Evolutionary conservation across 2,113 vertebrate species (phyloP).

Genomic region (Pollachius pollachius): DNA sequence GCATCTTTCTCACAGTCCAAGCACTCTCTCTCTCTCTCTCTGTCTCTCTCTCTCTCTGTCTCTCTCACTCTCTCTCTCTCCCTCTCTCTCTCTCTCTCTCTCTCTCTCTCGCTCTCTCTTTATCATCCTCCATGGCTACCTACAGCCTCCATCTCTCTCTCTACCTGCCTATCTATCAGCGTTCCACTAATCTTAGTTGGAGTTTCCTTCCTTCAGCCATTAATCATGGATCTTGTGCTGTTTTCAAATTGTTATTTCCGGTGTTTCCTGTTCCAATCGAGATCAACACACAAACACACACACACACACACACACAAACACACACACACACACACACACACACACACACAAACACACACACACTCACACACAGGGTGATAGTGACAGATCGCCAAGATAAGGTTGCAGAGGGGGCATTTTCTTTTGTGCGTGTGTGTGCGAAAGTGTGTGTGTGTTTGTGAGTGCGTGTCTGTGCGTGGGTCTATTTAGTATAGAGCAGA

Average conservation of each 20-base stretch:
- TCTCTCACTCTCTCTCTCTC: constrained; percentile 3
- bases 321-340: not conserved
- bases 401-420: not conserved
- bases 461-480: constrained; percentile 8
- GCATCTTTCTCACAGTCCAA: not conserved
- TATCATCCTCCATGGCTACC: constrained; percentile 41
- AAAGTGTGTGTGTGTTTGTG: not conserved
- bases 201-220: too few relatives aligned
- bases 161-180: constrained; percentile 47
- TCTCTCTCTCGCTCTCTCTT: constrained; percentile 41
- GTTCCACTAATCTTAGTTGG: constrained; percentile 11
- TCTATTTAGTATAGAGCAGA: not conserved
- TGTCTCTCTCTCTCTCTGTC: constrained; percentile 45
- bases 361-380: too few relatives aligned
- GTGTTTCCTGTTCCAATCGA: constrained; percentile 22
- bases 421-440: constrained; percentile 20
- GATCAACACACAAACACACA: not conserved
- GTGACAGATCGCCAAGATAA: too few relatives aligned
- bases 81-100: not conserved
- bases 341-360: too few relatives aligned
- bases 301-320: constrained; percentile 6
- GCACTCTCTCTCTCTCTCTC: constrained; percentile 36
- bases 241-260: constrained; percentile 35
- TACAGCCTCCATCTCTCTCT: constrained; percentile 39
- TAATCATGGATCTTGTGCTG: not conserved